These are phyloP conservation scores for Zaprionus gabonicus DNA, from an alignment of 1,140 invertebrate genomes.

Conservation along the genomic window DNA sequence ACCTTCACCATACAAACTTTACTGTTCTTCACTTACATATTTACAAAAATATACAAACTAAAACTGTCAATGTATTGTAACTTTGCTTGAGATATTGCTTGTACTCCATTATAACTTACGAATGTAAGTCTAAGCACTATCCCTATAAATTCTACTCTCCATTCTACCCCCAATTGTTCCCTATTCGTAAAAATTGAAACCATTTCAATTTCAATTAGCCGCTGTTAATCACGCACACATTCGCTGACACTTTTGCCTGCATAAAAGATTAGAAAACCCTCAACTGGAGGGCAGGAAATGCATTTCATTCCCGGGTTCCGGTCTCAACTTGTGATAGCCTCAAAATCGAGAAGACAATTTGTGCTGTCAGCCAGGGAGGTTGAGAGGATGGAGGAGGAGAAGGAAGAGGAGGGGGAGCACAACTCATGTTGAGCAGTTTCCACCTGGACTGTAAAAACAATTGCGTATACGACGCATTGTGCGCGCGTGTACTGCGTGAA, in stretches of 20 bases:
- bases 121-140: background rate
- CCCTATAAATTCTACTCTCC: background rate
- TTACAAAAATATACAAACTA: background rate
- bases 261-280: constrained; percentile 25
- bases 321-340: constrained; percentile 54
- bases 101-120: background rate
- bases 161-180: background rate
- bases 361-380: constrained; percentile 62
- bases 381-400: constrained; percentile 4
- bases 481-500: constrained; percentile 73
- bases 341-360: constrained; percentile 77
- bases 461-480: constrained; percentile 72
- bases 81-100: background rate
- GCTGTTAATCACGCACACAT: constrained; percentile 9
- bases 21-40: background rate
- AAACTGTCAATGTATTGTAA: background rate
- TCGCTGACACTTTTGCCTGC: constrained; percentile 25
- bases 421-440: constrained; percentile 23
- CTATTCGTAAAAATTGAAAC: background rate
- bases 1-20: background rate
- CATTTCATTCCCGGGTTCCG: constrained; percentile 15
- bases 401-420: background rate
- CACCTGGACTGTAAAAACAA: constrained; percentile 64
- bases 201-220: constrained; percentile 41
- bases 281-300: constrained; percentile 16